Evolutionary conservation across 2,797 vertebrate species (phyloP).

Genomic region (Microchirus variegatus): DNA sequence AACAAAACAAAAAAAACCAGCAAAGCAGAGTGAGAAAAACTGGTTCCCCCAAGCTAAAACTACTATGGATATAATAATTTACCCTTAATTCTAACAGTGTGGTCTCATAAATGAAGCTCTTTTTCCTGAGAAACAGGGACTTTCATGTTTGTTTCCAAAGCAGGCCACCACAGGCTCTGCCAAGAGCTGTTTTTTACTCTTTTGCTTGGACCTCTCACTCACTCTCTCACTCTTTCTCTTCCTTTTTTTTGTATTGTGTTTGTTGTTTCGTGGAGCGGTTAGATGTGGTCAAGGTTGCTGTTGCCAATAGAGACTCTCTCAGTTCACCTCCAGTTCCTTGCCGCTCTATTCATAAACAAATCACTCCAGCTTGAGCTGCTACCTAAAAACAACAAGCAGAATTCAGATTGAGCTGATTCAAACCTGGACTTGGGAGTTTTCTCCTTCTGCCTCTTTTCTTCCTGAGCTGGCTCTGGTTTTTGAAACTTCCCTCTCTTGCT

Average conservation of each 20-base stretch:
- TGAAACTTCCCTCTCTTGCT: slow-evolving; percentile 50
- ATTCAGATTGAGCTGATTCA: slow-evolving; percentile 5
- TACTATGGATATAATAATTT: slow-evolving; percentile 22
- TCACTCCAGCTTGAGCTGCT: slow-evolving; percentile 52
- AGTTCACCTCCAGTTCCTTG: slow-evolving; percentile 65
- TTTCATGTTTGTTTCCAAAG: slow-evolving; percentile 73
- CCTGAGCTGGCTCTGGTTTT: slow-evolving; percentile 21
- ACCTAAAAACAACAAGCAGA: slow-evolving; percentile 68
- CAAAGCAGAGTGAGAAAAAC: background rate
- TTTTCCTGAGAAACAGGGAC: slow-evolving; percentile 69
- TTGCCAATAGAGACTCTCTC: slow-evolving; percentile 76
- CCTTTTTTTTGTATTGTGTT: slow-evolving; percentile 70
- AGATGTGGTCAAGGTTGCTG: slow-evolving; percentile 73
- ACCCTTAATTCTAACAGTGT: slow-evolving; percentile 31
- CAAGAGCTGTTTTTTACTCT: slow-evolving; percentile 48
- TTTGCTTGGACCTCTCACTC: slow-evolving; percentile 47
- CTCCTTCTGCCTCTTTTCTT: slow-evolving; percentile 31
- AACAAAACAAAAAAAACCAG: background rate
- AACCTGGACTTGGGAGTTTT: slow-evolving; percentile 50
- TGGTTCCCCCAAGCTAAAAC: background rate
- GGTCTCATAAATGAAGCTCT: slow-evolving; percentile 40
- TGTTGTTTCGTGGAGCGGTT: slow-evolving; percentile 70
- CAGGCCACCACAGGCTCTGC: slow-evolving; percentile 60
- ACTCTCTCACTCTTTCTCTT: slow-evolving; percentile 54
- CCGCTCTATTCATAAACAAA: slow-evolving; percentile 76